These are phyloP conservation scores for Halcyon senegalensis DNA, from an alignment of 2,113 vertebrate genomes.

Conservation along the genomic window DNA sequence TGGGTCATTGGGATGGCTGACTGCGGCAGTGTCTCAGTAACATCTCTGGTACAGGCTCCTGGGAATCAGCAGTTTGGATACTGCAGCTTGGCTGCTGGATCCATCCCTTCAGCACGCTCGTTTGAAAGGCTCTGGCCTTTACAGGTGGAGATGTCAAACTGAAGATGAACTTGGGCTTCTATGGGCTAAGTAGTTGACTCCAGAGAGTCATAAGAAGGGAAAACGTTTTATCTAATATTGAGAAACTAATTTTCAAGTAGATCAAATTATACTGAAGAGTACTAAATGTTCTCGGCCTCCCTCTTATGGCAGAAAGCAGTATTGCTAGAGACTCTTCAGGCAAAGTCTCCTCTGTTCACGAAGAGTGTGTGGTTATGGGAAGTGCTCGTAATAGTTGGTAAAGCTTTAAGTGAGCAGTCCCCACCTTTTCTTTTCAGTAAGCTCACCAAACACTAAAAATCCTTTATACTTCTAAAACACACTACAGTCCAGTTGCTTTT, in stretches of 20 bases:
- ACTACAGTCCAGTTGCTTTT: not conserved
- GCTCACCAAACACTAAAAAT: not conserved
- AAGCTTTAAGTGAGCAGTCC: not conserved
- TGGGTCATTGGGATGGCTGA: not conserved
- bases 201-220: not conserved
- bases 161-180: not conserved
- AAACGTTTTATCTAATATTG: not conserved
- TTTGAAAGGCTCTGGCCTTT: not conserved
- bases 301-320: conserved; percentile 13
- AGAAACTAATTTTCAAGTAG: not conserved
- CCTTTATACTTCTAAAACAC: not conserved
- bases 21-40: not conserved
- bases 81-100: not conserved
- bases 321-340: not conserved
- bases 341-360: not conserved
- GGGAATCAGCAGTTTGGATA: not conserved
- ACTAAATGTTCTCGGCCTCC: conserved; percentile 25
- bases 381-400: rapidly evolving
- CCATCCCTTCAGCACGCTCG: not conserved
- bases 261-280: not conserved
- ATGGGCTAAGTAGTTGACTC: not conserved
- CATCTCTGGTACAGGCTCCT: not conserved
- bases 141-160: not conserved
- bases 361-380: not conserved
- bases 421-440: not conserved